These are phyloP conservation scores for Cydia fagiglandana DNA, from an alignment of 1,140 invertebrate species.

Conservation along the genomic window DNA sequence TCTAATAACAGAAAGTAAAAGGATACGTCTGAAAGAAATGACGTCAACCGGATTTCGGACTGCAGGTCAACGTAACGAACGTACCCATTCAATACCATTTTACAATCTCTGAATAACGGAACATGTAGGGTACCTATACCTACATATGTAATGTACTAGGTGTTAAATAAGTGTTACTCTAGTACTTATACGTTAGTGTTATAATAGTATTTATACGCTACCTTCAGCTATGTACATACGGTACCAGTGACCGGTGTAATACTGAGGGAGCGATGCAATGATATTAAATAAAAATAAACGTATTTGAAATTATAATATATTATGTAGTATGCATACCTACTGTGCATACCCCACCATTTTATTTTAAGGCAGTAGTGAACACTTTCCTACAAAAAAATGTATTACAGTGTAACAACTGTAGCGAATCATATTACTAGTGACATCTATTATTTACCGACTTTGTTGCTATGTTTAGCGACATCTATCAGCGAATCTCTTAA, in stretches of 20 bases:
- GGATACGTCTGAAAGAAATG: conserved; percentile 34
- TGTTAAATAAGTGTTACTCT: not conserved
- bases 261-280: too few relatives aligned
- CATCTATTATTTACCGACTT: not conserved
- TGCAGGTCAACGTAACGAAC: conserved; percentile 37
- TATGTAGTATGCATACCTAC: too few relatives aligned
- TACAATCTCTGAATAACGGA: conserved; percentile 41
- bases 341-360: too few relatives aligned
- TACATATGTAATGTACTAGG: not conserved
- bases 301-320: too few relatives aligned
- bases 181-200: not conserved
- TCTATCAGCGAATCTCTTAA: not conserved
- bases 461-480: not conserved
- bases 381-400: too few relatives aligned
- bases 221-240: too few relatives aligned
- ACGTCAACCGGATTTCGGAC: conserved; percentile 49
- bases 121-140: not conserved
- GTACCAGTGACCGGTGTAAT: too few relatives aligned
- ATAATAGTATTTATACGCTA: not conserved
- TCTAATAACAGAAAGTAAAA: conserved; percentile 37
- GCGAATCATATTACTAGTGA: not conserved
- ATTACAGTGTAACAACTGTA: too few relatives aligned
- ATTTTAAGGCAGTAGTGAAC: too few relatives aligned
- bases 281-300: too few relatives aligned
- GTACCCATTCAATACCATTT: conserved; percentile 35